A percentile compares a stretch with the other conserved stretches of the same genome.
Evolutionary conservation across 2,113 vertebrate species (phyloP).

Genomic region (Carassius auratus): DNA sequence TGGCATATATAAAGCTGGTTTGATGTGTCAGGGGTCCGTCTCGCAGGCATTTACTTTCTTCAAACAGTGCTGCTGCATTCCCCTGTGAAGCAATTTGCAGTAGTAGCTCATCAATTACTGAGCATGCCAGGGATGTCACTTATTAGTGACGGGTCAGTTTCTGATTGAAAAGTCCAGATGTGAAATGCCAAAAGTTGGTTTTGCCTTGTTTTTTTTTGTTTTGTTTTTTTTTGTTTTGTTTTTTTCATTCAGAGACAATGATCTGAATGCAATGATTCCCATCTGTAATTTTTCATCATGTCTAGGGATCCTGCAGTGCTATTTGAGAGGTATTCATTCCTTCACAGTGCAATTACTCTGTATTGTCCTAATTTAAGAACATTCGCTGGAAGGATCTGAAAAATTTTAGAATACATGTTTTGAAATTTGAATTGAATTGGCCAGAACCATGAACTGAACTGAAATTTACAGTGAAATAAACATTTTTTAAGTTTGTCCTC

Average conservation of each 20-base stretch:
- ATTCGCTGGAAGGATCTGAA: background rate
- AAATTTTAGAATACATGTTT: background rate
- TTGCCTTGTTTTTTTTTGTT: constrained; percentile 52
- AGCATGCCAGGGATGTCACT: constrained; percentile 62
- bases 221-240: background rate
- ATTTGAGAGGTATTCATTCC: constrained; percentile 17
- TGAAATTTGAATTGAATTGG: background rate
- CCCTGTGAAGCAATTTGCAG: constrained; percentile 74
- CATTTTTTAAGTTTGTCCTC: background rate
- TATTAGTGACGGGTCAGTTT: constrained; percentile 68
- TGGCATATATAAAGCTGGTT: constrained; percentile 44
- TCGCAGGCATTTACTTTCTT: constrained; percentile 53
- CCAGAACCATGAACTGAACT: background rate
- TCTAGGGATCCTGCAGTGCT: constrained; percentile 27
- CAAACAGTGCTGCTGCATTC: constrained; percentile 55
- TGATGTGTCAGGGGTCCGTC: constrained; percentile 28
- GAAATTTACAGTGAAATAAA: background rate
- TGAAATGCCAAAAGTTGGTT: constrained; percentile 67
- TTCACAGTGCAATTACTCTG: constrained; percentile 38
- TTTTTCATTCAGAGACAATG: constrained; percentile 57
- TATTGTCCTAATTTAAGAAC: constrained; percentile 9
- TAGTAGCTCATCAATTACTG: constrained; percentile 72
- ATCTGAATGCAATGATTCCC: constrained; percentile 50
- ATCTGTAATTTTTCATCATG: constrained; percentile 60
- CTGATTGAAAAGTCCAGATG: constrained; percentile 71